Base-by-base conservation (phyloP, 2,797 vertebrate genomes). In the Sitta carolinensis region DNA sequence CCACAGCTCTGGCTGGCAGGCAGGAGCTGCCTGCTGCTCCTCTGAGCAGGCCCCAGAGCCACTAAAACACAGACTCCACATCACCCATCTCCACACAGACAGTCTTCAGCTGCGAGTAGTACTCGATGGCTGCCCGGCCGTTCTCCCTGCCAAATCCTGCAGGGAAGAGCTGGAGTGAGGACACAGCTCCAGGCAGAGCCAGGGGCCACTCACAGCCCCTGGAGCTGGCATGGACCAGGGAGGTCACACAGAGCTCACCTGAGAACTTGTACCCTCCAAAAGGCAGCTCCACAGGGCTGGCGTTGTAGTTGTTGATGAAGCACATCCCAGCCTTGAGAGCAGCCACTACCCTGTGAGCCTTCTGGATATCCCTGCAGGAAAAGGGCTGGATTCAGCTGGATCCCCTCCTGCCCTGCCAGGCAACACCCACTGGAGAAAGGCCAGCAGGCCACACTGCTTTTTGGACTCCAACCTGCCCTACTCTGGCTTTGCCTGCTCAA, bases 101-200 rank as follows among this genome's bases (percentile, higher is more conserved):
- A 0, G 99, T 99, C 98, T 99, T 99, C 90, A 99, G 98, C 94
- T 99, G 99, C 0, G 99, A 98, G 94, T 99, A 99, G 96, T 99
- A 98, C 72, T 99, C 99, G 0, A 99, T 98, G 1, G 99, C 99
- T 88, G 98, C 99, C 59, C 98, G 97, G 45, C 99, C 99, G 0
- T 99, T 99, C 97, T 99, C 99, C 96, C 99, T 98, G 94, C 99
- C 99, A 64, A 99, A 99, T 23, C 99, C 99, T 99, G 98, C n/a
- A 69, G 75, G 94, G 66, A 87, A 34, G 64, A 82, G 81, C 11
- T 42, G 68, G 20, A 67, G 18, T 95, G 66, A 94, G 57, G 84
- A 69, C 22, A 19, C 30, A 19, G 57, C 66, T 75, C 66, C 59
- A 75, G 42, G 64, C 54, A 58, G n/a, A 36, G 48, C 69, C 84